Percentiles rank a stretch among this genome's conserved stretches.
Conservation (phyloP, 2,113 vertebrate genomes). For the Dryoscopus gambensis region DNA sequence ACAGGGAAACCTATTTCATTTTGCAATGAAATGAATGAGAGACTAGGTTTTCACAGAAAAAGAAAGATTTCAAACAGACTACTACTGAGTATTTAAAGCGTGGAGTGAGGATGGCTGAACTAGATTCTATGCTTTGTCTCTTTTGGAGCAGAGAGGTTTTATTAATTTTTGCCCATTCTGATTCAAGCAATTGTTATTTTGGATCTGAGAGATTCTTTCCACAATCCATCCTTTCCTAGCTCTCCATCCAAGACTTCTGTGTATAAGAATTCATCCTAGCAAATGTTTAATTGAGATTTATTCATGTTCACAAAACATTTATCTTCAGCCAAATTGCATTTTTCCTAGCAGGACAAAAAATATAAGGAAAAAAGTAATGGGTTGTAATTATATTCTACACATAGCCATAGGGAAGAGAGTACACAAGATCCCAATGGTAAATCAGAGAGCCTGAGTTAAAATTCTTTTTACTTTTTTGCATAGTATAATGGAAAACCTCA, state of each 20-base stretch:
- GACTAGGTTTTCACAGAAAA: background rate
- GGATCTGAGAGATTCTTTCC: background rate
- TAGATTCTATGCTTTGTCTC: background rate
- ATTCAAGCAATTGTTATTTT: background rate
- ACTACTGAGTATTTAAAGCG: background rate
- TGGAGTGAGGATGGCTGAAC: background rate
- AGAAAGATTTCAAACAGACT: background rate
- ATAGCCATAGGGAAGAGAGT: background rate
- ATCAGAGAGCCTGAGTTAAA: background rate
- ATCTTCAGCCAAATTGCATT: background rate
- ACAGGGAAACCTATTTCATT: background rate
- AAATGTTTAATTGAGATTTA: background rate
- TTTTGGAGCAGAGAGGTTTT: background rate
- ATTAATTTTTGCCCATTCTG: conserved; percentile 2
- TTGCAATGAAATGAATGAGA: background rate
- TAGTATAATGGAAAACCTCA: background rate
- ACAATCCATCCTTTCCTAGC: background rate
- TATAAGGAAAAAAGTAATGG: background rate
- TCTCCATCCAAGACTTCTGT: background rate
- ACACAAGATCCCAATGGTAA: background rate
- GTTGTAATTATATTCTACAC: background rate
- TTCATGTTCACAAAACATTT: background rate
- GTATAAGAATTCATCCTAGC: background rate
- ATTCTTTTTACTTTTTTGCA: background rate
- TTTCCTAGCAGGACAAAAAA: background rate